Conservation (phyloP, 2,113 vertebrate genomes). For the Melanocharis versteri region DNA sequence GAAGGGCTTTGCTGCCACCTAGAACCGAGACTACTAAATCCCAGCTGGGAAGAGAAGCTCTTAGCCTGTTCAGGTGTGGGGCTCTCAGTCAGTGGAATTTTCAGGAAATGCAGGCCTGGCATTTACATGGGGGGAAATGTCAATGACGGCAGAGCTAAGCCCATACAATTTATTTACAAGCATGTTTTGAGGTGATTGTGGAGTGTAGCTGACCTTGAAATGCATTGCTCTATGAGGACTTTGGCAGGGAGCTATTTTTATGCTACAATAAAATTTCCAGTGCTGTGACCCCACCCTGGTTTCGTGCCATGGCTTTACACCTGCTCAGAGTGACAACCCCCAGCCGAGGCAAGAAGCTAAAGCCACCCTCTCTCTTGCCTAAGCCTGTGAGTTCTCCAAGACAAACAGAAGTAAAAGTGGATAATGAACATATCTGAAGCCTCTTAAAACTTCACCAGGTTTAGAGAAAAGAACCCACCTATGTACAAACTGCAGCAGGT, state of each 20-base stretch:
- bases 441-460: not conserved
- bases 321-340: not conserved
- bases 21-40: constrained; percentile 34
- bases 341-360: not conserved
- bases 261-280: not conserved
- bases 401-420: not conserved
- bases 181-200: not conserved
- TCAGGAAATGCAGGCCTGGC: not conserved
- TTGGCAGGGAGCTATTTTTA: not conserved
- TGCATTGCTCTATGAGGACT: not conserved
- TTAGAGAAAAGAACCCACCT: not conserved
- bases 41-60: not conserved
- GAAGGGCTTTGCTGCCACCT: constrained; percentile 61
- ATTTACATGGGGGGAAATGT: not conserved
- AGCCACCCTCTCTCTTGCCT: not conserved
- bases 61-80: not conserved
- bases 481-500: not conserved
- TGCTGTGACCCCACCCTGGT: not conserved
- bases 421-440: not conserved
- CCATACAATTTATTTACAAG: not conserved
- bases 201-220: not conserved
- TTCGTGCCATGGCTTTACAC: fast-evolving
- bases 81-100: not conserved
- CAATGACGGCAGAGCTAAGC: not conserved
- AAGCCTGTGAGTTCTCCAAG: not conserved